Percentiles rank a stretch among this genome's conserved stretches.
Evolutionary conservation across 2,113 vertebrate genomes (phyloP).

Genomic region (Prochilodus magdalenae): DNA sequence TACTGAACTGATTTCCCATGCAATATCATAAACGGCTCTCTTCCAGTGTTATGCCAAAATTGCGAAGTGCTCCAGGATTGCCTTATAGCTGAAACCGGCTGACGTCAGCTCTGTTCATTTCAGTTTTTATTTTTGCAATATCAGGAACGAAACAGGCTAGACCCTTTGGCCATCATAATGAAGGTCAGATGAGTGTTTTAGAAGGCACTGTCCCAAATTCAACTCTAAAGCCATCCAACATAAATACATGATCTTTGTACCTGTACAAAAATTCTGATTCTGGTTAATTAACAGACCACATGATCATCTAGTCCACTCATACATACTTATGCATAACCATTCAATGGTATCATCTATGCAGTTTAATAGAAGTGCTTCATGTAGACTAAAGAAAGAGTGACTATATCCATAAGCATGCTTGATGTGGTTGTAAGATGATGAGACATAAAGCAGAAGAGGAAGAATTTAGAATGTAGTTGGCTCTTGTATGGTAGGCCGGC

Average conservation of each 20-base stretch:
- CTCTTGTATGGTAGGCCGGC: not conserved
- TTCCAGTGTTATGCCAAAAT: not conserved
- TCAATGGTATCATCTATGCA: not conserved
- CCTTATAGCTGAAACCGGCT: not conserved
- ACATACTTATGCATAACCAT: not conserved
- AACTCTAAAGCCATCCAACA: not conserved
- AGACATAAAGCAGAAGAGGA: not conserved
- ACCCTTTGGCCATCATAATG: not conserved
- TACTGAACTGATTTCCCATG: not conserved
- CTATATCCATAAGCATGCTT: not conserved
- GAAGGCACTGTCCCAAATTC: slow-evolving; percentile 1
- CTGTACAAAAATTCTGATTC: not conserved
- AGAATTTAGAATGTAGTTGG: not conserved
- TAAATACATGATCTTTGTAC: not conserved
- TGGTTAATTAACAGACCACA: not conserved
- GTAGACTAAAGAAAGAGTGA: not conserved
- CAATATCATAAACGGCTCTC: not conserved
- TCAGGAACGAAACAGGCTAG: not conserved
- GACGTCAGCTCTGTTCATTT: not conserved
- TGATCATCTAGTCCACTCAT: not conserved
- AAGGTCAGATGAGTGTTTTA: not conserved
- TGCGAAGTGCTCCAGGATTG: slow-evolving; percentile 15
- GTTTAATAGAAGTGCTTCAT: not conserved
- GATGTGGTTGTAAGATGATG: not conserved
- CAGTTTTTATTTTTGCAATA: not conserved